Base-by-base conservation (phyloP, 2,888 invertebrate genomes). In the Oxycera nigricornis region DNA sequence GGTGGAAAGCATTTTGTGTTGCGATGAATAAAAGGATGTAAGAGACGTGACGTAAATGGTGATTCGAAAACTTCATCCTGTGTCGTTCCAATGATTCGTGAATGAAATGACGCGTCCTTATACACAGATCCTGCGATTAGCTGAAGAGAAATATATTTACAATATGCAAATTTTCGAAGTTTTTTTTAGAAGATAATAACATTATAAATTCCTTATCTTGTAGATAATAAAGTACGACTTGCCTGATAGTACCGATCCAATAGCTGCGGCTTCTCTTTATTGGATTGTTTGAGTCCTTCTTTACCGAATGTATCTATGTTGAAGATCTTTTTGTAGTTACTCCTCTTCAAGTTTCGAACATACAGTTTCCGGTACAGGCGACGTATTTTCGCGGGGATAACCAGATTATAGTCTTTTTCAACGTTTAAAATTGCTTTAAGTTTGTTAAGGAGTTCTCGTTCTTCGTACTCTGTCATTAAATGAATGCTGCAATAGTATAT, bases 21-120 rank as follows among this genome's bases (percentile, higher is more conserved):
- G 78, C 94, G 87, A 77, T 92, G 88, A 77, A 97, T 95, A 84
- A 91, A 96, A 0, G 96, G 96, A 84, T 94, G 93, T 73, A 97
- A 87, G 72, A 90, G 84, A 72, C 92, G 89, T 77, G 90, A 90
- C 3, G 92, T 91, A 81, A 91, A 90, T 0, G 91, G 89, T 31
- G 93, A 93, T 74, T 91, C 87, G 80, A 92, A 90, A 14, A 88
- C 82, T 55, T 87, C 84, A 24, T 88, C 85, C 76, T 88, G 87
- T 28, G 84, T 83, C 75, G 83, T 82, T 0, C 90, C 88, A 26
- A 89, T 86, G 17, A 91, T 82, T 65, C 88, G 80, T 0, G 88
- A 86, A 65, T 88, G 86, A 80, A 86, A 86, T 76, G 79, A 77
- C 59, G 31, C 65, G 2, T 78, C 79, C 2, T 78, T 74, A 50